Conservation (phyloP, 1,140 invertebrate species). For the Platorchestia sp. region DNA sequence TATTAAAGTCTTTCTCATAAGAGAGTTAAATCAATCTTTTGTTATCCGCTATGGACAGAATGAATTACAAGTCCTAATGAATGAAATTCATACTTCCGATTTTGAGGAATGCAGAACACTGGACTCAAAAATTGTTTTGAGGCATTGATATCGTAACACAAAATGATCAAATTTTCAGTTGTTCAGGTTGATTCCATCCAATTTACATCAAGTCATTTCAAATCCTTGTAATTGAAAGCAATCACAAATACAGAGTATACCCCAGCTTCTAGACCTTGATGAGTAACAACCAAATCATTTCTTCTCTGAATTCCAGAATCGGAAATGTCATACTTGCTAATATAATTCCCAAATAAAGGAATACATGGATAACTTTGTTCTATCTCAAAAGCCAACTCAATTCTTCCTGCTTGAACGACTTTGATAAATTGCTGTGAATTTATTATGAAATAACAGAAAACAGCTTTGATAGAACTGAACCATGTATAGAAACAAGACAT, state of each 20-base stretch:
- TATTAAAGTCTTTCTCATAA: not conserved
- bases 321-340: too few species aligned
- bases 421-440: too few species aligned
- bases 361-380: too few species aligned
- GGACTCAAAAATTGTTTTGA: not conserved
- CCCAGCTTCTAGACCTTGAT: not conserved
- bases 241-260: not conserved
- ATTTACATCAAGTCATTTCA: not conserved
- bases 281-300: not conserved
- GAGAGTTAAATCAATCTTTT: not conserved
- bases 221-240: too few species aligned
- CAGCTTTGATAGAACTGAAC: too few species aligned
- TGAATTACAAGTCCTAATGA: not conserved
- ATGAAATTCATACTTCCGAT: not conserved
- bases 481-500: too few species aligned
- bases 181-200: not conserved
- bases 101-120: not conserved
- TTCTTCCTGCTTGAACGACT: too few species aligned
- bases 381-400: too few species aligned
- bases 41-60: not conserved
- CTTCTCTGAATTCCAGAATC: not conserved
- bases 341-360: too few species aligned
- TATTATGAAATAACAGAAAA: too few species aligned
- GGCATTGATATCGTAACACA: not conserved
- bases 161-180: not conserved